Evolutionary conservation across 2,888 invertebrate species (phyloP).

Genomic region (Drosophila testacea): DNA sequence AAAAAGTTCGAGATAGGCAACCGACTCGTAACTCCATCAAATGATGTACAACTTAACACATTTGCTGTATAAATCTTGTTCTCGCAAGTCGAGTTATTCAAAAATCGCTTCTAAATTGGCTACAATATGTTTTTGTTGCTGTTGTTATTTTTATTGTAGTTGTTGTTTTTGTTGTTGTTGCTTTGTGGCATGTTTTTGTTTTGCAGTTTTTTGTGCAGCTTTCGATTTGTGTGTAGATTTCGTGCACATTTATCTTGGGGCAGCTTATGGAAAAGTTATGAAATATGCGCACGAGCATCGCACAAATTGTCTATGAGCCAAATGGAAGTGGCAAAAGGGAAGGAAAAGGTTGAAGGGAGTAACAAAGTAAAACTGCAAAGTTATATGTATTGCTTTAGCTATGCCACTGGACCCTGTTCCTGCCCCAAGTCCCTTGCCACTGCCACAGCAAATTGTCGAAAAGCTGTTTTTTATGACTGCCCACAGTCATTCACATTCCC

Average conservation of each 20-base stretch:
- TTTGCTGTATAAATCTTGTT: slow-evolving; percentile 82
- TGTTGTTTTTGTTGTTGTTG: slow-evolving; percentile 29
- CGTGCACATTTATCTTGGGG: slow-evolving; percentile 82
- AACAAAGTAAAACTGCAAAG: slow-evolving; percentile 14
- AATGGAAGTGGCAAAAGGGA: background rate
- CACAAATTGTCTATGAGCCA: slow-evolving; percentile 69
- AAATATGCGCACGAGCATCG: slow-evolving; percentile 80
- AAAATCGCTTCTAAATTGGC: slow-evolving; percentile 84
- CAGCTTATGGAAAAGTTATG: slow-evolving; percentile 83
- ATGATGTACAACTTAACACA: slow-evolving; percentile 84
- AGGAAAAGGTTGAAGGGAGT: background rate
- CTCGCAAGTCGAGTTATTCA: slow-evolving; percentile 78
- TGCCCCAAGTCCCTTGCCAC: background rate
- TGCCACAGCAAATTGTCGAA: slow-evolving; percentile 56
- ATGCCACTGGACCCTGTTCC: background rate
- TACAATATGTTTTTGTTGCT: slow-evolving; percentile 57
- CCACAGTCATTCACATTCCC: slow-evolving; percentile 48
- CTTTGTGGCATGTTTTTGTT: slow-evolving; percentile 52
- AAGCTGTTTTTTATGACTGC: slow-evolving; percentile 68
- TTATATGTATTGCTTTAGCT: slow-evolving; percentile 9
- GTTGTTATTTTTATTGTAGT: slow-evolving; percentile 30
- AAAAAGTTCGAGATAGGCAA: slow-evolving; percentile 17
- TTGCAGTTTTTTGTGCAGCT: slow-evolving; percentile 73
- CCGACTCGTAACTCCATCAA: slow-evolving; percentile 80
- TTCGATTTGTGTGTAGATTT: slow-evolving; percentile 83